Conservation (phyloP, 2,888 invertebrate genomes). For the Actias luna region DNA sequence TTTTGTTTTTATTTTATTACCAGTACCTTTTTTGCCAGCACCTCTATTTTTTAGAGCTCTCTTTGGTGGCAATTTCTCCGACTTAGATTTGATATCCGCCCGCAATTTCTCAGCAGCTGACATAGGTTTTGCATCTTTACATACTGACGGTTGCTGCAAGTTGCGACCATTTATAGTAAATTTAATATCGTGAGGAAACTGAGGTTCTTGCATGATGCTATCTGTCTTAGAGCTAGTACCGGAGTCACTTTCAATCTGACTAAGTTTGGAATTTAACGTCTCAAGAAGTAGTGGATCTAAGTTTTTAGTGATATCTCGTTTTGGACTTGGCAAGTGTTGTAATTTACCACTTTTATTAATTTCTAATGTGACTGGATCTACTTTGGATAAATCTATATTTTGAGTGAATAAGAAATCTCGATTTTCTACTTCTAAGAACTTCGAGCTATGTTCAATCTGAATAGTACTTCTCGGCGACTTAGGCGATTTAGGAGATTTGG, state of each 20-base stretch:
- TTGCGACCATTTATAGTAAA: conserved; percentile 75
- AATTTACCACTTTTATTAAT: conserved; percentile 84
- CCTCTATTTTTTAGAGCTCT: conserved; percentile 83
- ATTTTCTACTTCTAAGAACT: conserved; percentile 77
- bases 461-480: conserved; percentile 75
- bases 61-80: conserved; percentile 85
- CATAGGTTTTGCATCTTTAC: conserved; percentile 69
- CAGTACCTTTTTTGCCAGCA: conserved; percentile 79
- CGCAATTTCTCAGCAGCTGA: conserved; percentile 75
- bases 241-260: conserved; percentile 89
- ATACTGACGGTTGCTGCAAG: conserved; percentile 63
- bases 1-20: conserved; percentile 82
- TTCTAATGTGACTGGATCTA: conserved; percentile 87
- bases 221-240: conserved; percentile 88
- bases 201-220: conserved; percentile 82
- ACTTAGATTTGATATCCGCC: conserved; percentile 78
- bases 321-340: conserved; percentile 85
- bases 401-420: conserved; percentile 87
- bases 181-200: conserved; percentile 79
- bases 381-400: conserved; percentile 88
- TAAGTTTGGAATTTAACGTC: conserved; percentile 86
- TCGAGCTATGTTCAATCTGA: conserved; percentile 63
- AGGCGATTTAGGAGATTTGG: conserved; percentile 80
- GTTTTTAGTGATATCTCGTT: conserved; percentile 85
- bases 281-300: conserved; percentile 86